Conservation (phyloP, 2,888 invertebrate genomes). For the Ophion ellenae region DNA sequence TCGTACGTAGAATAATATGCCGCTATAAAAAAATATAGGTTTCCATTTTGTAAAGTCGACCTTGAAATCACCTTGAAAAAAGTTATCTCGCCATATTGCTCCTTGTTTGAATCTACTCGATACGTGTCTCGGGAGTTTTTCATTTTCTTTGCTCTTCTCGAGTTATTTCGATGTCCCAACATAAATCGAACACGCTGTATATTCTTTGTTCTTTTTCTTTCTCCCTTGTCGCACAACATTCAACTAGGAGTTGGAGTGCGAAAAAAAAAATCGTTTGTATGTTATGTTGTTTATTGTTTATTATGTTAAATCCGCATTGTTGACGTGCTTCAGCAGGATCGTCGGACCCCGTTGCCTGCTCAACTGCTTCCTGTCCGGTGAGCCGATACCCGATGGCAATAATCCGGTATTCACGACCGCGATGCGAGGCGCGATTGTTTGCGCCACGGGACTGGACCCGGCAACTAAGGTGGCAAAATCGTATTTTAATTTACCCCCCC, state of each 20-base stretch:
- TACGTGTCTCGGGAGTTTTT: no score
- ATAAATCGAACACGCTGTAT: no score
- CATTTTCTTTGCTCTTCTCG: no score
- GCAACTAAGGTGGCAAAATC: constrained; percentile 83
- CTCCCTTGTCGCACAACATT: no score
- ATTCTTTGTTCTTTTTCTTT: neutral
- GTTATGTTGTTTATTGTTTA: neutral
- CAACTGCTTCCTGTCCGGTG: constrained; percentile 89
- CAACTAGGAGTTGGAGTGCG: neutral
- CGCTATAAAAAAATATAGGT: no score
- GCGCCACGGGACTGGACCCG: constrained; percentile 86
- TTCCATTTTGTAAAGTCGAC: no score
- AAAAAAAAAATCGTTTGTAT: neutral
- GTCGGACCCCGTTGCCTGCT: constrained; percentile 93
- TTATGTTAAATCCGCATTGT: neutral
- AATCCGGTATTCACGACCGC: constrained; percentile 93
- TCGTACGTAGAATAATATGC: no score
- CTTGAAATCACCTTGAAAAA: neutral
- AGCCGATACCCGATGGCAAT: constrained; percentile 89
- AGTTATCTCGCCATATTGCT: no score
- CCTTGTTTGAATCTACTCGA: no score
- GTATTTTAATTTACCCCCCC: no score
- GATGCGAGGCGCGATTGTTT: constrained; percentile 90
- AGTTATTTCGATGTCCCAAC: no score
- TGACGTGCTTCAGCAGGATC: constrained; percentile 86